phyloP scores from a whole-genome alignment of 2,797 vertebrate genomes.

The Todus mexicanus region DNA sequence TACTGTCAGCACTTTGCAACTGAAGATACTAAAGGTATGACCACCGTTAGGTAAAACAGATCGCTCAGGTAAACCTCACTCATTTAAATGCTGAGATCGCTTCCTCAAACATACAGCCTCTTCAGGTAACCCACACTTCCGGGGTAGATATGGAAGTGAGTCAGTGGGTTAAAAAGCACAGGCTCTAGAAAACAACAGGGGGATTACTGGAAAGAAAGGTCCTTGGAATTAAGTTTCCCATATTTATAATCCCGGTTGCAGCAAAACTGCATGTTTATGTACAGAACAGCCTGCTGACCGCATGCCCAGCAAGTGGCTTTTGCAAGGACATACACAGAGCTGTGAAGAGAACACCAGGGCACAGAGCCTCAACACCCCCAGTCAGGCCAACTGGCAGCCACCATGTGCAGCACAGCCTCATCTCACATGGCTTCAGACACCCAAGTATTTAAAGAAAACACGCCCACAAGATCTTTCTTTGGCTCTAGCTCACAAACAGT shows the following conservation, averaged over 20 bases:
- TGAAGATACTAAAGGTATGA: not conserved
- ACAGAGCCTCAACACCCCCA: not conserved
- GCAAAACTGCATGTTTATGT: not conserved
- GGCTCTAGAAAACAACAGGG: not conserved
- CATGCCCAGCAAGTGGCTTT: rapidly evolving
- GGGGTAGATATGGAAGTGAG: not conserved
- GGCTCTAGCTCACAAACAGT: rapidly evolving
- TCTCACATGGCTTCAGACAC: not conserved
- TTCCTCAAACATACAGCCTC: not conserved
- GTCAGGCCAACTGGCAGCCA: not conserved
- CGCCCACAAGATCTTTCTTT: not conserved
- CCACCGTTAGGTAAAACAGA: rapidly evolving
- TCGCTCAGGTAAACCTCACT: not conserved
- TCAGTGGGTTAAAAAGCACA: not conserved
- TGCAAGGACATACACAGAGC: not conserved
- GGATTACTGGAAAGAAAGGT: not conserved
- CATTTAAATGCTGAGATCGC: not conserved
- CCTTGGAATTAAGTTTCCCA: not conserved
- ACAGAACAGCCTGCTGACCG: not conserved
- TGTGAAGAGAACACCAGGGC: not conserved
- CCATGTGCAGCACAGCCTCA: not conserved
- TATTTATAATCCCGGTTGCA: not conserved
- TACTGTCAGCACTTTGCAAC: not conserved
- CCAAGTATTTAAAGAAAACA: not conserved
- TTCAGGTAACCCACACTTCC: not conserved